phyloP scores from a whole-genome alignment of 1,140 invertebrate genomes.

The Plectrocnemia conspersa region DNA sequence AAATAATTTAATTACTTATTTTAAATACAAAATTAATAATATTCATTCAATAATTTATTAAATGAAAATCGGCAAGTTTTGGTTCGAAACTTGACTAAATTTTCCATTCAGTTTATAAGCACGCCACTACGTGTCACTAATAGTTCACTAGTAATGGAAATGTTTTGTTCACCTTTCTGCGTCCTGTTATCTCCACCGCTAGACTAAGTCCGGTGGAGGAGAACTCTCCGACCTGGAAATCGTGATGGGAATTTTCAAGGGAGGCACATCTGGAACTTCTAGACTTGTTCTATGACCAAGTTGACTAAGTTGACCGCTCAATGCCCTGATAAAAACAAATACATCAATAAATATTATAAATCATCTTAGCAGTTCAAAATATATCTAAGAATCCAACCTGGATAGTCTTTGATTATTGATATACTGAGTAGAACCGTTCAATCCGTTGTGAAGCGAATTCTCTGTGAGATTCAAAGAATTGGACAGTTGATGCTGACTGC shows the following conservation, averaged over 20 bases:
- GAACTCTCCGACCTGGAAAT: conserved; percentile 1
- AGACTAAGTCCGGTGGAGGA: conserved; percentile 14
- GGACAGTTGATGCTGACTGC: conserved; percentile 18
- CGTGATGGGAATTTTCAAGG: conserved; percentile 13
- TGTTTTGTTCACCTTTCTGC: too few relatives aligned
- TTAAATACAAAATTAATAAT: too few relatives aligned
- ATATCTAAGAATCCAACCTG: conserved; percentile 3
- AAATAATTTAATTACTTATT: too few relatives aligned
- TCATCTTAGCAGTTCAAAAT: too few relatives aligned
- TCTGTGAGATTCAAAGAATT: conserved; percentile 9
- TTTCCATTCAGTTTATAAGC: too few relatives aligned
- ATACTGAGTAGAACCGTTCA: conserved; percentile 16
- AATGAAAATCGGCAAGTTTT: too few relatives aligned
- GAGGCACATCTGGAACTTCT: conserved; percentile 13
- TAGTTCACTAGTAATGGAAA: too few relatives aligned
- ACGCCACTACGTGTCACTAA: too few relatives aligned
- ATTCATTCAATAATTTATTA: too few relatives aligned
- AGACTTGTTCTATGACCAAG: neutral
- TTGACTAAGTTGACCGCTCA: conserved; percentile 11
- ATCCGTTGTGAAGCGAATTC: neutral
- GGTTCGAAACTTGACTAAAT: too few relatives aligned
- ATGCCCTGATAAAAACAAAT: conserved; percentile 9
- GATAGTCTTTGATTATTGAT: conserved; percentile 5
- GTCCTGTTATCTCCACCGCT: too few relatives aligned
- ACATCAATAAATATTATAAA: neutral